Evolutionary conservation across 2,888 invertebrate species (phyloP).

Genomic region (Tetranychus piercei): DNA sequence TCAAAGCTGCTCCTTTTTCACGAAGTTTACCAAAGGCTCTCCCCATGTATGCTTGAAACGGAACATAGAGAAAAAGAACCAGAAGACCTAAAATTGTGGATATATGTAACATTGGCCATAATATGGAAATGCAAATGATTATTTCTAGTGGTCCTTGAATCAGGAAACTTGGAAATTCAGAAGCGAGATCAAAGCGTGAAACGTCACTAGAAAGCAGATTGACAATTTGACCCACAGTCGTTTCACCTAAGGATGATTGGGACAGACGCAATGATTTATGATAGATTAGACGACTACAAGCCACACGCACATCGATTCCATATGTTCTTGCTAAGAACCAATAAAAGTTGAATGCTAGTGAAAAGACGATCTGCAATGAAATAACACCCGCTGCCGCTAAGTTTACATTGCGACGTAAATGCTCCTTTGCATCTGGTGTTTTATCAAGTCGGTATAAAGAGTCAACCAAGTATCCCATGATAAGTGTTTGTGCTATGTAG

Average conservation of each 20-base stretch:
- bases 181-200: neutral
- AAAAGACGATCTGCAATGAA: too few relatives aligned
- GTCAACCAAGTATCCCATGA: too few relatives aligned
- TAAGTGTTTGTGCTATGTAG: too few relatives aligned
- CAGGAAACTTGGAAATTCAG: neutral
- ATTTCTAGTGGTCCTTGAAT: conserved; percentile 55
- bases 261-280: neutral
- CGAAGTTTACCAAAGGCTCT: conserved; percentile 10
- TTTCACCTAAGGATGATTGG: neutral
- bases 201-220: neutral
- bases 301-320: conserved; percentile 42
- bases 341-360: conserved; percentile 34
- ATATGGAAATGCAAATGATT: conserved; percentile 53
- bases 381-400: too few relatives aligned
- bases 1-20: conserved; percentile 57
- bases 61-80: conserved; percentile 55
- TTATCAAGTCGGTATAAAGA: too few relatives aligned
- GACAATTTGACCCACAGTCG: neutral
- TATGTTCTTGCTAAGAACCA: conserved; percentile 62
- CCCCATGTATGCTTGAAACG: conserved; percentile 47
- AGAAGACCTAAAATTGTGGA: conserved; percentile 54
- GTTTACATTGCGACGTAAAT: too few relatives aligned
- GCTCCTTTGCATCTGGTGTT: too few relatives aligned
- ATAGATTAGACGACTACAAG: conserved; percentile 41
- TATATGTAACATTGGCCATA: conserved; percentile 54